phyloP scores from a whole-genome alignment of 2,113 vertebrate genomes.

The Carollia perspicillata region DNA sequence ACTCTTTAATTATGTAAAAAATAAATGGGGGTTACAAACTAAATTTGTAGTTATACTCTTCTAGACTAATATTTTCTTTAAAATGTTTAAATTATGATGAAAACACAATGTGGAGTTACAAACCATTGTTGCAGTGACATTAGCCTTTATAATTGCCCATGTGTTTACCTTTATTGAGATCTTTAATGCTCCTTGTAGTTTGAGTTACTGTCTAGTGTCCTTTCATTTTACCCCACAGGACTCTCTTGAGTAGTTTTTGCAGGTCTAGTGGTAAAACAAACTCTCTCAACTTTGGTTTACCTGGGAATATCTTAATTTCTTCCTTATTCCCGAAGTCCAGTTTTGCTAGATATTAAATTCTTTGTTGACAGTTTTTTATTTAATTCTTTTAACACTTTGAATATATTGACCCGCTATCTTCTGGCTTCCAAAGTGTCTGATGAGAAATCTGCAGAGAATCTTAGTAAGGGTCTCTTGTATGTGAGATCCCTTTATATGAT shows the following conservation, averaged over 20 bases:
- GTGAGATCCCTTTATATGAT: not conserved
- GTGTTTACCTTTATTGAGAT: not conserved
- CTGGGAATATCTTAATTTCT: not conserved
- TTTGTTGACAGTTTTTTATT: not conserved
- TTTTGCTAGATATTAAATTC: not conserved
- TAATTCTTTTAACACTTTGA: not conserved
- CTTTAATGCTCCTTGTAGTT: not conserved
- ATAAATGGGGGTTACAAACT: not conserved
- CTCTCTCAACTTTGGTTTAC: not conserved
- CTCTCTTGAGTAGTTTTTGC: not conserved
- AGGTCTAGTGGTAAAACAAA: not conserved
- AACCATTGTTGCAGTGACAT: too few relatives aligned
- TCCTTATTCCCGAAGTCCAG: not conserved
- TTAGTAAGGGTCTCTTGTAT: not conserved
- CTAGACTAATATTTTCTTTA: not conserved
- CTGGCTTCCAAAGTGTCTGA: not conserved
- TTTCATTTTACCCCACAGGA: not conserved
- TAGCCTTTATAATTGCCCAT: not conserved
- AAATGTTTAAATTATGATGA: not conserved
- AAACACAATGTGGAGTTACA: not conserved
- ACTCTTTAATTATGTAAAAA: not conserved
- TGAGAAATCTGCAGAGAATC: not conserved
- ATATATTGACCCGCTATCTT: not conserved
- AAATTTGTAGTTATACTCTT: not conserved
- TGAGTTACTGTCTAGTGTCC: not conserved